Evolutionary conservation across 1,140 invertebrate genomes (phyloP).

Genomic region (Aplysia californica): DNA sequence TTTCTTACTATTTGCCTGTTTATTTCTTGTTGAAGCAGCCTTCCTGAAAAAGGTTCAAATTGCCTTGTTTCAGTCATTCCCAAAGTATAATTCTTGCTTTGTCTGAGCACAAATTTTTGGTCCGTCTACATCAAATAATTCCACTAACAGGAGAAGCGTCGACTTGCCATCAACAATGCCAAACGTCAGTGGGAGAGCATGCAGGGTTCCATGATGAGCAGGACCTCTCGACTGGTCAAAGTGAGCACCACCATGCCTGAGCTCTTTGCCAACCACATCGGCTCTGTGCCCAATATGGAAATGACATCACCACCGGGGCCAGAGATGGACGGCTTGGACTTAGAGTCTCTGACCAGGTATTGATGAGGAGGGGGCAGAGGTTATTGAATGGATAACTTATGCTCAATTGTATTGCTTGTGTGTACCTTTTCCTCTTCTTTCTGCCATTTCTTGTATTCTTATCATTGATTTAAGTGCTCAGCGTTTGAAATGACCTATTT

Average conservation of each 20-base stretch:
- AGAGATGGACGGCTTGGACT: conserved; percentile 42
- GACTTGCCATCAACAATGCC: conserved; percentile 66
- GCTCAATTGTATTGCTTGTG: neutral
- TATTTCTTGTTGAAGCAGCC: too few species aligned
- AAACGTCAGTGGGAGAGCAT: conserved; percentile 66
- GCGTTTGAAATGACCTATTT: neutral
- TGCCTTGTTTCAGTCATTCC: too few species aligned
- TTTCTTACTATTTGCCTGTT: too few species aligned
- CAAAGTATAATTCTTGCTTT: too few species aligned
- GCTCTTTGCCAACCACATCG: conserved; percentile 62
- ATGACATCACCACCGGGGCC: conserved; percentile 32
- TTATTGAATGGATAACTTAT: neutral
- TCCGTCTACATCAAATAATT: too few species aligned
- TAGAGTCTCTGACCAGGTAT: conserved; percentile 55
- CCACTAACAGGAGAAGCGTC: conserved; percentile 64
- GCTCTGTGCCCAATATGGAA: conserved; percentile 50
- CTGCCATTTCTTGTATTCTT: neutral
- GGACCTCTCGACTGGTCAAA: conserved; percentile 49
- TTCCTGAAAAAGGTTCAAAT: too few species aligned
- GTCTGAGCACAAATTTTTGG: too few species aligned
- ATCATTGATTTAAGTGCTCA: neutral
- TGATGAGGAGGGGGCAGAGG: neutral
- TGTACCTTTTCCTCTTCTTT: neutral
- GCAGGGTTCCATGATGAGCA: conserved; percentile 57
- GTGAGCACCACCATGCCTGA: conserved; percentile 47